Base-by-base conservation (phyloP, 2,797 vertebrate species). In the Mormyrops attenuatus region DNA sequence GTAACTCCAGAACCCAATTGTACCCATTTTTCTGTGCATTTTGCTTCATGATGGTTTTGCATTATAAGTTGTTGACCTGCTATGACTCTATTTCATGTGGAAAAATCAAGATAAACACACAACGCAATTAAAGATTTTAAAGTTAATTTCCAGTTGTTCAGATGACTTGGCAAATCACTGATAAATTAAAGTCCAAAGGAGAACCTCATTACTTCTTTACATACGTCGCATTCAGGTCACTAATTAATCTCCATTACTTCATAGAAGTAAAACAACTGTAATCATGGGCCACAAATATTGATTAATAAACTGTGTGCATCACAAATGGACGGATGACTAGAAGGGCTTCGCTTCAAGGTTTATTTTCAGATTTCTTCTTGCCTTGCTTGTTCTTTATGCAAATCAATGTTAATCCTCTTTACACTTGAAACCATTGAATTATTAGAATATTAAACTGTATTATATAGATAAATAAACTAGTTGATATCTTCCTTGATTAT, bases 201-300 rank as follows among this genome's bases (percentile, higher is more conserved):
- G 93, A 95, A 95, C 97, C 97, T 96, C 96, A 97, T 97, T 97
- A 97, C 95, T 95, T 94, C 94, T 94, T 91, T 94, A 96, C 94
- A 94, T 93, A 95, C 95, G 96, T 95, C 94, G 96, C 95, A 95
- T 96, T 92, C 96, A 96, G 97, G 96, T 97, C 96, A 97, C 96
- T 97, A 98, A 97, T 97, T 98, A 96, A 97, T 98, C 97, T 97
- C 94, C 95, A 96, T 97, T 97, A 97, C 95, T 95, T 96, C 92
- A 93, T 96, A 96, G 94, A 95, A 96, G 95, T 95, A 89, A 96
- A 97, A 96, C 95, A 97, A 94, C 95, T 96, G 95, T 96, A 98
- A 97, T 98, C 97, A 97, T 95, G 94, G 95, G 95, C 95, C 95
- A 91, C 97, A 97, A 97, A 97, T 96, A 97, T 96, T 97, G 97